Base-by-base conservation (phyloP, 2,113 vertebrate species). In the Gorsachius goisagi region DNA sequence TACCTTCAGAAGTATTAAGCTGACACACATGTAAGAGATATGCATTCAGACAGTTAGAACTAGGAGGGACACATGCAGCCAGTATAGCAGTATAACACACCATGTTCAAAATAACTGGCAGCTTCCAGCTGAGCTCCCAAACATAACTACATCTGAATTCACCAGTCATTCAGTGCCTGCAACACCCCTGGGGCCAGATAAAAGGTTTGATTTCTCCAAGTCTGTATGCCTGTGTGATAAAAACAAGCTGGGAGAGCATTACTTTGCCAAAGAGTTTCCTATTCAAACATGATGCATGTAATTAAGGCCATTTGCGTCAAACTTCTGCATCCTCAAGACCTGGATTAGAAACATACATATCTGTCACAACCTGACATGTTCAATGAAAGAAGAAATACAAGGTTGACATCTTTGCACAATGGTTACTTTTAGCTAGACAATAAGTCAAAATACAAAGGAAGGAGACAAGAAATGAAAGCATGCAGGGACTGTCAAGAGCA, bases 371-470 rank as follows among this genome's bases (percentile, higher is more conserved):
- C 53, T 92, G 67, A 80, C 59, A 52, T 8, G 12, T 77, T 68
- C 56, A 73, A 35, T 56, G 37, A 79, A 85, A 83, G 45, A 62
- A 45, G 56, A 76, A 91, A 72, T 60, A 55, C 24, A 50, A 13
- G 47, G 37, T 62, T 69, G 50, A 89, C 92, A 53, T 91, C 24
- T 37, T 68, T 85, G 14, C 28, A 55, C 2, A 0, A 24, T 62
- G 19, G 30, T 64, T 93, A 82, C 88, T 95, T 92, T 88, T 80
- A 91, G 59, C 50, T 30, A 62, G 39, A 74, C 13, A 82, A 56
- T 45, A 66, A 90, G 50, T 66, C 22, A 76, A 93, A 94, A 83
- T 50, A 90, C 45, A 72, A 85, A 93, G 56, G 37, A 89, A 94
- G 11, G n/a, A 80, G 45, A 50, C 27, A 47, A 76, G 53, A 83